These are phyloP conservation scores for Uromys caudimaculatus DNA, from an alignment of 2,797 vertebrate genomes.

Conservation along the genomic window DNA sequence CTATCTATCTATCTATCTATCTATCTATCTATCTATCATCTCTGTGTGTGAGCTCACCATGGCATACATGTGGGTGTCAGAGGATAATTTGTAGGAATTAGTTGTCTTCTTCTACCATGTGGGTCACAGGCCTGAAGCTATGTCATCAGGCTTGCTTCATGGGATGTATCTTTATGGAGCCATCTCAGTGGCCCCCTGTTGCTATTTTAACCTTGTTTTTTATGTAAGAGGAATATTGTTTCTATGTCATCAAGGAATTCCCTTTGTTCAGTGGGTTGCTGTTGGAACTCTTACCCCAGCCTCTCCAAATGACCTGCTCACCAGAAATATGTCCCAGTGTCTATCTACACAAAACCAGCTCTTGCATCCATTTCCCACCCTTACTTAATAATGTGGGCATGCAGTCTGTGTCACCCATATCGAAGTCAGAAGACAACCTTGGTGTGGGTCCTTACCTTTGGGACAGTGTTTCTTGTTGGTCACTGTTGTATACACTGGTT, in stretches of 20 bases:
- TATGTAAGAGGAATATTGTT: not conserved
- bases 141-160: not conserved
- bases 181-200: not conserved
- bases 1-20: not conserved
- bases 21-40: not conserved
- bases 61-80: not conserved
- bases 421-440: not conserved
- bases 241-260: not conserved
- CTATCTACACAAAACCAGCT: not conserved
- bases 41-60: not conserved
- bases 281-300: not conserved
- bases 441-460: not conserved
- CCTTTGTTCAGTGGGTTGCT: not conserved
- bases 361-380: not conserved
- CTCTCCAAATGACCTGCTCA: not conserved
- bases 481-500: not conserved
- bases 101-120: not conserved
- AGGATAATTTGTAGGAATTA: not conserved
- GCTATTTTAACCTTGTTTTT: not conserved
- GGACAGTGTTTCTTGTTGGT: not conserved
- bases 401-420: not conserved
- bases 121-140: not conserved
- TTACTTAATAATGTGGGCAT: not conserved
- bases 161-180: no score
- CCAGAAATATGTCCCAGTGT: not conserved